A percentile compares a stretch with the other conserved stretches of the same genome.
Evolutionary conservation across 2,888 invertebrate genomes (phyloP).

Genomic region (Pseudococcus longispinus): DNA sequence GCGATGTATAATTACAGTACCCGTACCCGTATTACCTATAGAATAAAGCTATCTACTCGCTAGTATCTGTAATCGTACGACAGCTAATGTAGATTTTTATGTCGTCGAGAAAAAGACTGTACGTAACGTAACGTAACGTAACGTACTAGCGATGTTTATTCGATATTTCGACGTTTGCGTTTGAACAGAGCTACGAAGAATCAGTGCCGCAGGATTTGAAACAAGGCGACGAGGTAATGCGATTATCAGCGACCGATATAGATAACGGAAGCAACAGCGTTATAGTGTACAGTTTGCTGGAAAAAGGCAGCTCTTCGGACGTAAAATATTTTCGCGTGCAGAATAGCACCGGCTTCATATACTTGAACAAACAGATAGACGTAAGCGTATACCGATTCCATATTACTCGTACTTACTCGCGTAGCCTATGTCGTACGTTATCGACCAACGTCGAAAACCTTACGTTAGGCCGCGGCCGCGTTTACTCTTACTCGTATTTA

Average conservation of each 20-base stretch:
- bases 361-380: conserved; percentile 72
- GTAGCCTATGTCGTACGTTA: conserved; percentile 61
- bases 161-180: background rate
- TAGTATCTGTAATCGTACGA: background rate
- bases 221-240: conserved; percentile 78
- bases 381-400: conserved; percentile 66
- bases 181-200: conserved; percentile 70
- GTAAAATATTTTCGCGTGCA: conserved; percentile 82
- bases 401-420: background rate
- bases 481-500: too few relatives aligned
- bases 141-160: background rate
- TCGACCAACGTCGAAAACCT: too few relatives aligned
- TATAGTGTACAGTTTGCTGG: conserved; percentile 71
- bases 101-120: background rate
- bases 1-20: background rate
- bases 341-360: conserved; percentile 82
- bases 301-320: conserved; percentile 62
- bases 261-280: conserved; percentile 91
- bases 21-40: too few relatives aligned
- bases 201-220: conserved; percentile 82
- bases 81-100: background rate
- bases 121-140: too few relatives aligned
- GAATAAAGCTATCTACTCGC: background rate
- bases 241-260: conserved; percentile 89
- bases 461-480: too few relatives aligned